Base-by-base conservation (phyloP, 2,113 vertebrate genomes). In the Mungos mungo region DNA sequence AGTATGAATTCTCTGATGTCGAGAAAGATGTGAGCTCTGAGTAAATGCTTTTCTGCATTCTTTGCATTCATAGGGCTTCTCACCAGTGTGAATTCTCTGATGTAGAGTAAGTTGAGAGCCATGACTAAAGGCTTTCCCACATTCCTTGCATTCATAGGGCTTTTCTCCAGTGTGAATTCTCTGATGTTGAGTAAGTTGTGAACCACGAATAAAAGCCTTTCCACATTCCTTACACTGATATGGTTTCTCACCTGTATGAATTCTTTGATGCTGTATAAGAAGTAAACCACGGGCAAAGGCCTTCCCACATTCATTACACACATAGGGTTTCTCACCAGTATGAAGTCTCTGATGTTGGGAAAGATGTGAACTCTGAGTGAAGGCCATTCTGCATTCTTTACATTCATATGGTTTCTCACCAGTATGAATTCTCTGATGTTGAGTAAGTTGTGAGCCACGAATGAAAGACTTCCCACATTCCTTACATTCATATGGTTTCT, bases 221-320 rank as follows among this genome's bases (percentile, higher is more conserved):
- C 98, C 98, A 83, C 98, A 98, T n/a, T 98, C 97, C 29, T 95
- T 94, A 79, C 98, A 98, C 3, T 97, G 92, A 80, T 98, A 98
- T 0, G 98, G 98, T 89, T 98, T 98, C 84, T 98, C 98, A 35
- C 98, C 98, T 7, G 98, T 98, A 72, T 99, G 98, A 71, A 98
- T 98, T 83, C 98, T 98, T 94, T 98, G 98, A 80, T 98, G 98
- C 12, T 98, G 98, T 79, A 98, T 98, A 82, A 98, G 98, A 14
- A 98, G 94, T 54, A 98, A 98, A 10, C 98, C 97, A 71, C 98
- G 98, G 3, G 98, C 97, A 98, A 99, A 99, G 29, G 97, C 98
- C 45, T 98, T 98, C 7, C 98, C 98, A 80, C 98, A 99, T 10
- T 98, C 96, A 79, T 93, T 84, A 85, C 98, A 98, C 2, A 98